Conservation (phyloP, 2,113 vertebrate species). For the Barbus barbus region DNA sequence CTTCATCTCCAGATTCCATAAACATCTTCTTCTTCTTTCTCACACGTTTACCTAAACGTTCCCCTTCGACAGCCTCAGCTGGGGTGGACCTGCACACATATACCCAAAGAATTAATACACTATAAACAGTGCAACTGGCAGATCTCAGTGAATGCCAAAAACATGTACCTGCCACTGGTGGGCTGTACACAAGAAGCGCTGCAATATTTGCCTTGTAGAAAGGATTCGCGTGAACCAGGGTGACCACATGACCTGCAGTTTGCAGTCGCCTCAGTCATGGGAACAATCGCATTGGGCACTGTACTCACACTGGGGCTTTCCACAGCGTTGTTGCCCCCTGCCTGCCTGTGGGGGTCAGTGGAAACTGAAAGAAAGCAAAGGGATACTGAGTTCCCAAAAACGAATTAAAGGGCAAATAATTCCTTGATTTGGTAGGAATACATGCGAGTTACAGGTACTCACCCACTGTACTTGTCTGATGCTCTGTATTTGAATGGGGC, state of each 20-base stretch:
- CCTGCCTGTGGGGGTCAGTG: slow-evolving; percentile 63
- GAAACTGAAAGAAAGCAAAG: slow-evolving; percentile 45
- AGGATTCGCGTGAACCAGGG: slow-evolving; percentile 68
- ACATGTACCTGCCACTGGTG: slow-evolving; percentile 74
- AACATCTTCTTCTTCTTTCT: slow-evolving; percentile 87
- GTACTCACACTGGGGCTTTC: slow-evolving; percentile 60
- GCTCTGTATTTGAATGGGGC: slow-evolving; percentile 17
- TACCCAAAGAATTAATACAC: neutral
- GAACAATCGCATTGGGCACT: slow-evolving; percentile 51
- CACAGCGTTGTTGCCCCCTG: slow-evolving; percentile 41
- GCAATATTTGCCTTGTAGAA: slow-evolving; percentile 79
- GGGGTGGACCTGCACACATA: slow-evolving; percentile 68
- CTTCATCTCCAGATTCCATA: slow-evolving; percentile 89
- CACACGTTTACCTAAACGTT: slow-evolving; percentile 82
- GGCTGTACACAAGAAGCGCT: slow-evolving; percentile 76
- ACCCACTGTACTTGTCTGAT: slow-evolving; percentile 5
- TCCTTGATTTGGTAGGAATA: neutral
- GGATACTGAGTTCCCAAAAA: neutral
- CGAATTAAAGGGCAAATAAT: too few species aligned
- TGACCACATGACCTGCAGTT: slow-evolving; percentile 72
- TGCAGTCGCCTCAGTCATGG: slow-evolving; percentile 63
- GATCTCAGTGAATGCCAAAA: neutral
- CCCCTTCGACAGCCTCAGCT: slow-evolving; percentile 72
- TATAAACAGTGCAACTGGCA: neutral
- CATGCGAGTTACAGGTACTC: neutral